Base-by-base conservation (phyloP, 2,888 invertebrate species). In the Thyatira batis region DNA sequence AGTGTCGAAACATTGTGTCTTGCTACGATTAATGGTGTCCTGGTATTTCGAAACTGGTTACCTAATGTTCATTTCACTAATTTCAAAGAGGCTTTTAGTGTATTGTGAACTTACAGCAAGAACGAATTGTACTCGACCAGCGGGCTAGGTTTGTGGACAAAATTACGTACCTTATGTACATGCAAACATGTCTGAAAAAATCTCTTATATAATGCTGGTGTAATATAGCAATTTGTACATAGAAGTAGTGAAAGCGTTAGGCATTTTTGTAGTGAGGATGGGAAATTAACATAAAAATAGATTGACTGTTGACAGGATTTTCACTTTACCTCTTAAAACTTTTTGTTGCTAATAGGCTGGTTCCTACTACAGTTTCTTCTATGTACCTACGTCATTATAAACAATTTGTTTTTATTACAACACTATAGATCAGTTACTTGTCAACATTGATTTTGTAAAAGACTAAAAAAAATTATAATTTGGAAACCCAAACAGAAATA, bases 221-320 rank as follows among this genome's bases (percentile, higher is more conserved):
- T 46, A 13, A 46, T 25, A 21, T 46, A 46, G 13, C 45, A 25
- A 46, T 46, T 46, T 46, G 17, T 23, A 46, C 13, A 13, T 17
- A 25, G n/a, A 46, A 46, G n/a, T 25, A 46, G 45, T 46, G 45
- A 46, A 46, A 46, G 45, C 45, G 45, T 17, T 39, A 39, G 39
- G 39, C 39, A 17, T 39, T 33, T 33, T 39, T 17, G 17, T 39
- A 8, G 8, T 39, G 13, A 39, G 39, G 39, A 39, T 39, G 39
- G 39, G n/a, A 39, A 39, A 39, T 39, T 39, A 39, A 39, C 17
- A 39, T 39, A 17, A n/a, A 39, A 39, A 39, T n/a, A 39, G 39
- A 39, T 39, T 39, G 2, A 39, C 39, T 1, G 39, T 39, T 39
- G 39, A 8, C 39, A 39, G 39, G 39, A 39, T 39, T 39, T 39